A percentile compares a stretch with the other conserved stretches of the same genome.
Evolutionary conservation across 2,113 vertebrate genomes (phyloP).

Genomic region (Pygathrix nemaeus): DNA sequence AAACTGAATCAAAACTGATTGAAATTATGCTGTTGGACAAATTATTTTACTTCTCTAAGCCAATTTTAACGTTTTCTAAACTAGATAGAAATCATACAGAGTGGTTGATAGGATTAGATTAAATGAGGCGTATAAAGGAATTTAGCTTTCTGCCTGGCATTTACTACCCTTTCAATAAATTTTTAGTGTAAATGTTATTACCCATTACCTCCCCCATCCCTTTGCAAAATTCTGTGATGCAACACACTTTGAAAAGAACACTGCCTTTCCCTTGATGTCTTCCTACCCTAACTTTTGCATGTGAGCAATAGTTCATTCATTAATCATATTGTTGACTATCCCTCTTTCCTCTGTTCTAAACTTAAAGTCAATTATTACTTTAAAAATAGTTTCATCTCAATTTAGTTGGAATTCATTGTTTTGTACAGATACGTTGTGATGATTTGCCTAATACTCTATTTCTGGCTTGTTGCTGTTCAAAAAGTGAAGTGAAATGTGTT

Average conservation of each 20-base stretch:
- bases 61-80: constrained; percentile 31
- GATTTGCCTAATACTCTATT: not conserved
- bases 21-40: constrained; percentile 29
- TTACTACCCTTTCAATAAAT: constrained; percentile 3
- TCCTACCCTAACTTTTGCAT: not conserved
- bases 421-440: not conserved
- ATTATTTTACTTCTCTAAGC: not conserved
- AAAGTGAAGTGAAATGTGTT: not conserved
- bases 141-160: not conserved
- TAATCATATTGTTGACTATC: not conserved
- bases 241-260: not conserved
- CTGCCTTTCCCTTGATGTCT: not conserved
- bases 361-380: not conserved
- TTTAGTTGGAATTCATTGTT: not conserved
- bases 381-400: not conserved
- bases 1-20: constrained; percentile 35
- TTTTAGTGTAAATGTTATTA: constrained; percentile 26
- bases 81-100: constrained; percentile 27
- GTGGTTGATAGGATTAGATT: not conserved
- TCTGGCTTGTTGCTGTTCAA: not conserved
- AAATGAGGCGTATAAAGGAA: constrained; percentile 27
- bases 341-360: not conserved
- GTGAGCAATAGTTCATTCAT: not conserved
- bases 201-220: not conserved
- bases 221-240: constrained; percentile 8